Base-by-base conservation (phyloP, 2,113 vertebrate genomes). In the Muntiacus muntjak region DNA sequence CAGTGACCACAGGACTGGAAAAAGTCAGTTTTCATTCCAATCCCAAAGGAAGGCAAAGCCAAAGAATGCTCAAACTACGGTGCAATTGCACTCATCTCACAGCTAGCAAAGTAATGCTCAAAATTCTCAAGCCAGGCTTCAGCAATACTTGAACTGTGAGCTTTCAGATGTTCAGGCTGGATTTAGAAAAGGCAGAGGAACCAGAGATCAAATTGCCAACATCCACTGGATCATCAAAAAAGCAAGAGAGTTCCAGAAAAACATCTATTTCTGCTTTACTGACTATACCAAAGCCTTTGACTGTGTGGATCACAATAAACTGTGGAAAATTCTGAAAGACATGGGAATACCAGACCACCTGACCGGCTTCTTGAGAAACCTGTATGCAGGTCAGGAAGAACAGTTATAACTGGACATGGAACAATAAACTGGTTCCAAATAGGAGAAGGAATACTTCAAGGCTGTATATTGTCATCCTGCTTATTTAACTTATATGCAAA, bases 211-310 rank as follows among this genome's bases (percentile, higher is more conserved):
- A 67, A 67, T 67, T 67, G 17, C 9, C 33, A 67, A 19, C 8
- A 67, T 36, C 8, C 0, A 0, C 8, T 36, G 33, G 14, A 19
- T 9, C 33, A 67, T 36, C 0, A 1, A 19, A 67, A 67, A 36
- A 67, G 33, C 7, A 36, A 67, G 7, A 67, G 8, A 67, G 33
- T 67, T 67, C 16, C 33, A 21, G 64, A 10, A n/a, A 62, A 67
- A n/a, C 62, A n/a, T n/a, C 30, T 64, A 2, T 17, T 16, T 64
- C 62, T 64, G 62, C 7, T 33, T n/a, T 64, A 64, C 8, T n/a
- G 30, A n/a, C 7, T 64, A 17, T 64, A 7, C 62, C 62, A 64
- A 64, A n/a, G 33, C 7, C 15, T n/a, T 64, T 64, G 62, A n/a
- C 62, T n/a, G 1, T 17, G 15, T 64, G 62, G 33, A 64, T 64